These are phyloP conservation scores for Fulica atra DNA, from an alignment of 2,113 vertebrate species.

Conservation along the genomic window DNA sequence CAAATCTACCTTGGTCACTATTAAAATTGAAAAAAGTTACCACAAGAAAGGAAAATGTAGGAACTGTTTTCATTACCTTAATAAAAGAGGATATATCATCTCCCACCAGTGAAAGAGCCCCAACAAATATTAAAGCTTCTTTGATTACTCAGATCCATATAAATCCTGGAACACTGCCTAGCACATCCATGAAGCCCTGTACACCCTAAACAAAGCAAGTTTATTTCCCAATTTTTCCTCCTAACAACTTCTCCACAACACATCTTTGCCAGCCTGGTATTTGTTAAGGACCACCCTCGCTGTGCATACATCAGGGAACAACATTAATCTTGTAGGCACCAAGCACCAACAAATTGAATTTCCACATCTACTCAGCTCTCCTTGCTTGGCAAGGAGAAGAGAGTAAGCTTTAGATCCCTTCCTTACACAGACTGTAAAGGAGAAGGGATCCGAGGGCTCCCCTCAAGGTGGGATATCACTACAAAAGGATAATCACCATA, in stretches of 20 bases:
- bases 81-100: neutral
- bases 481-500: neutral
- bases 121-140: neutral
- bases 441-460: neutral
- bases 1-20: neutral
- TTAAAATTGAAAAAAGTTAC: neutral
- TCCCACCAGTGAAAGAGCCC: neutral
- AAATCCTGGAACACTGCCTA: neutral
- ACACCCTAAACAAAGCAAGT: neutral
- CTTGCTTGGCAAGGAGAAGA: neutral
- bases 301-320: neutral
- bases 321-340: neutral
- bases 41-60: neutral
- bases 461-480: neutral
- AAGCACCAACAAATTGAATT: neutral
- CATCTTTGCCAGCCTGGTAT: neutral
- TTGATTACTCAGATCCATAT: neutral
- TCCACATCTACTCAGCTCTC: neutral
- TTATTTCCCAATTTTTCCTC: neutral
- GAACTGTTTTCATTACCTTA: neutral
- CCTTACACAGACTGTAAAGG: neutral
- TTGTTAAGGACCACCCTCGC: neutral
- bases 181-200: neutral
- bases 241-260: neutral
- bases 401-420: neutral